These are phyloP conservation scores for Xestia sexstrigata DNA, from an alignment of 2,888 invertebrate species.

Conservation along the genomic window DNA sequence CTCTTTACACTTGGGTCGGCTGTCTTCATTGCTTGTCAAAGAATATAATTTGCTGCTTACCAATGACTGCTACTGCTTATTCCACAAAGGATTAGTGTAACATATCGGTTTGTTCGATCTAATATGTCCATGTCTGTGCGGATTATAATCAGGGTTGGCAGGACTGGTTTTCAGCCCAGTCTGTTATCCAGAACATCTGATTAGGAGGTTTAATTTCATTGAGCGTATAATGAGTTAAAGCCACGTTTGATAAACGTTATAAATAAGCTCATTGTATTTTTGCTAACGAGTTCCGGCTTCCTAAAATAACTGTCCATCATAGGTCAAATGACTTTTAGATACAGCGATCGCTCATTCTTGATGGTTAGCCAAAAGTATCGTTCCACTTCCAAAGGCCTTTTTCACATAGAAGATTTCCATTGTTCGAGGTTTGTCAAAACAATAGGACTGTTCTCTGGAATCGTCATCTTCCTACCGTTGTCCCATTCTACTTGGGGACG, in stretches of 20 bases:
- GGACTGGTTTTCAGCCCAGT: conserved; percentile 1
- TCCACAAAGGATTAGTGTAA: conserved; percentile 50
- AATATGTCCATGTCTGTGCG: conserved; percentile 46
- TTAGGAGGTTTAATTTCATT: background rate
- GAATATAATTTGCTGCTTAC: conserved; percentile 48
- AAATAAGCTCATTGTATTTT: background rate
- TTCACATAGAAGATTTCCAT: background rate
- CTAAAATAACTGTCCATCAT: conserved; percentile 28
- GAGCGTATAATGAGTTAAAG: background rate
- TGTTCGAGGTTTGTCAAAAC: background rate
- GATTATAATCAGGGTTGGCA: conserved; percentile 43
- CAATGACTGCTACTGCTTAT: conserved; percentile 33
- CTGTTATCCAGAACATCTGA: conserved; percentile 2
- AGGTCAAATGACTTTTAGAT: conserved; percentile 25
- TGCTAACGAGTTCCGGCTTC: conserved; percentile 10
- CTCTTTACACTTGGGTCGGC: conserved; percentile 13
- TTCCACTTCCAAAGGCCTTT: conserved; percentile 9
- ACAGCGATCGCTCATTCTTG: conserved; percentile 16
- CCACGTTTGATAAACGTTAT: background rate
- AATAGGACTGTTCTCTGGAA: background rate
- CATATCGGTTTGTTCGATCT: conserved; percentile 51
- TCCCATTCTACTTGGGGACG: too few relatives aligned
- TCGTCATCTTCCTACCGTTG: too few relatives aligned
- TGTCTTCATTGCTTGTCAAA: conserved; percentile 49
- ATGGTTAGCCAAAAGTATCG: conserved; percentile 19